Evolutionary conservation across 1,140 invertebrate genomes (phyloP), one percentile per base, ranked within the genome.

Genomic region (Homalodisca vitripennis): DNA sequence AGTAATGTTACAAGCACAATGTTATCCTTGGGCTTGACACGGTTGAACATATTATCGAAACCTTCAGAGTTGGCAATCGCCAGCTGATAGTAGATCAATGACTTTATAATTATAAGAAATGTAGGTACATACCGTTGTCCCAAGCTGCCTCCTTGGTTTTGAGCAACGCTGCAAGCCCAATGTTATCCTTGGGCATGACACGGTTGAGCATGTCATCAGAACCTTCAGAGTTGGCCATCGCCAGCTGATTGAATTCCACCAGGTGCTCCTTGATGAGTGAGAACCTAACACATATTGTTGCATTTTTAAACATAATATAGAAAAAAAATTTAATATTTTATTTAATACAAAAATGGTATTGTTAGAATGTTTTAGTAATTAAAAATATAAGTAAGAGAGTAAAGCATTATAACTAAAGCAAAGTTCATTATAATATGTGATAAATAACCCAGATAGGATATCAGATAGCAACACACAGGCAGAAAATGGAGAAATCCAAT

Each of bases 151-250:
- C 93, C 77, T 94, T 97, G 0, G 94, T 97, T 83, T 97, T 93
- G 14, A 99, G 83, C 68, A 98, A 82, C 2, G 96, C 97, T 13
- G 95, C 95, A 69, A 99, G 82, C 12, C 96, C 98, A 75, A 99
- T 99, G 82, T 99, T 99, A 80, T 99, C 98, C 78, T 98, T 98
- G 17, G 97, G 98, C 97, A 99, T 99, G 24, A 99, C 98, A 75
- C 98, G 85, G 80, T 99, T 99, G 72, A 99, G 83, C 97, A 99
- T 99, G 78, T 98, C 93, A 80, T 98, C 95, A 17, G 94, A 97
- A 48, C 96, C 97, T 79, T 98, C 95, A 29, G 97, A 95, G 80
- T 97, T 98, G 3, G 95, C 94, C 93, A 98, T 98, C 12, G 97
- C 97, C 73, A 99, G 82, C 83, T 98, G 95, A 83, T 98, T 98